Base-by-base conservation (phyloP, 2,888 invertebrate species). In the Labia minor region DNA sequence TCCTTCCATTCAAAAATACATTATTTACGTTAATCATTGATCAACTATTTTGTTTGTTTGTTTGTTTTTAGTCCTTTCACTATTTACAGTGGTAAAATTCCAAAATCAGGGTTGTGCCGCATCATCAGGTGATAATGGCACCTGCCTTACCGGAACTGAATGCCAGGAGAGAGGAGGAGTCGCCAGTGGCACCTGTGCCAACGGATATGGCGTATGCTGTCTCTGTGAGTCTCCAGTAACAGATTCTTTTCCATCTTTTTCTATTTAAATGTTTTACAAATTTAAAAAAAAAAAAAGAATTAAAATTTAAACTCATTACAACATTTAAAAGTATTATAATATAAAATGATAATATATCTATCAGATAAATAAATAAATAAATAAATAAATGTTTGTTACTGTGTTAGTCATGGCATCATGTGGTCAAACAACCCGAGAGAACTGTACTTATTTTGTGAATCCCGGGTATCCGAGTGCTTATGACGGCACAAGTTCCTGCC, bases 391-490 rank as follows among this genome's bases (percentile, higher is more conserved):
- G n/a, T n/a, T n/a, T n/a, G n/a, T n/a, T n/a, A 26, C 8, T 61
- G 19, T 72, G 75, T 1, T 76, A 92, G 92, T 90, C 75, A 83
- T 90, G 75, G 85, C 86, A 61, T 86, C 88, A 1, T 94, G 93
- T 72, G 92, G 91, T 0, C 87, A 87, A 65, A 83, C 85, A 0
- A 86, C 89, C 0, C 81, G 84, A 0, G 89, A 90, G 74, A 94
- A 94, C 75, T 87, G 88, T 1, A 92, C 93, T 0, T 90, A 92
- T 74, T 94, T 94, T 76, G 90, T 92, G 1, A 92, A 92, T 76
- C 82, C 83, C 1, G 89, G 89, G 69, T 91, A 90, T 77, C 93
- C 93, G 0, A 82, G 82, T n/a, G 74, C 77, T 0, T 90, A 84
- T 73, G 90, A 92, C 71, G 87, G 85, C 0, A 89, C 89, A 0